Base-by-base conservation (phyloP, 2,888 invertebrate genomes). In the Apotomis capreana region DNA sequence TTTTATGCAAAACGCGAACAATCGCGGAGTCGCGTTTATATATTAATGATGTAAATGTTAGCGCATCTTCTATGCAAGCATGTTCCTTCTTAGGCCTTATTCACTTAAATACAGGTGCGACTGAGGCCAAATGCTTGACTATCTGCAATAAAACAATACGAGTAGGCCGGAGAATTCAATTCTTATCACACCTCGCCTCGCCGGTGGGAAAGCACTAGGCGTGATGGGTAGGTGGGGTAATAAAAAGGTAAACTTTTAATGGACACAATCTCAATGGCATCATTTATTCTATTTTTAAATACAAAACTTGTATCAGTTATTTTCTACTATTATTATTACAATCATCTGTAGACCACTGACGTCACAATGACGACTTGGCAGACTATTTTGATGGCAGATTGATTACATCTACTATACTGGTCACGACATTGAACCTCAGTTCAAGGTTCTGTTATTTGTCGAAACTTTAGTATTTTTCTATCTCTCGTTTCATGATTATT, bases 361-460 rank as follows among this genome's bases (percentile, higher is more conserved):
- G 61, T 61, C 36, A 68, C 46, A 46, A 8, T 51, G 15, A 15
- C 8, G 9, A 15, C 13, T 13, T 49, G 49, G 49, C 49, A 46
- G 26, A 60, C 55, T 65, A 60, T 54, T 65, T 37, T 26, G n/a
- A 26, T 26, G 26, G 2, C 26, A 26, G 26, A 26, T 26, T 26
- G 26, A 59, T 64, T 13, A 36, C 8, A 59, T 64, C 36, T 54
- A 40, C 9, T 49, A 37, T 15, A 60, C 49, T 62, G 62, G 55
- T 57, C 62, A 63, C 57, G 54, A 65, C 65, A 60, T 60, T 52
- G 60, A 46, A 37, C 58, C 46, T 46, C 13, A 37, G 59, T 37
- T 60, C 64, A 65, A 65, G 70, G 59, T 59, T 44, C 13, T 54
- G 37, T 36, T 46, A 37, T 15, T 59, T 65, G 6, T 46, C 46